phyloP scores from a whole-genome alignment of 2,797 vertebrate species.

The Tauraco hartlaubi region DNA sequence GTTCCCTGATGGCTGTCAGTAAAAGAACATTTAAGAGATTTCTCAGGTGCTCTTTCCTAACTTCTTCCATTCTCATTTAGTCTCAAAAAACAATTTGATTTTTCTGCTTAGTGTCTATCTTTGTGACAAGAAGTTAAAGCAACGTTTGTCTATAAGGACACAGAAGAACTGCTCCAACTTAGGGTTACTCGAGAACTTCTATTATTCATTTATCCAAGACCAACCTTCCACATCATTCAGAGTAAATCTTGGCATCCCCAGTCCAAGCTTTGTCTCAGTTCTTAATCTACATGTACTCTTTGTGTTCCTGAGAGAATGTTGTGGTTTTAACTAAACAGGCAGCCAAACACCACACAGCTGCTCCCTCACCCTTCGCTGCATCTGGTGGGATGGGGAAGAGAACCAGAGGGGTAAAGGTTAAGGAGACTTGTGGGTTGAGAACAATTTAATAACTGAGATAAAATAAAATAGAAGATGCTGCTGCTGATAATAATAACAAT shows the following conservation, averaged over 20 bases:
- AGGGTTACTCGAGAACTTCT: neutral
- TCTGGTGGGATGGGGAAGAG: no score
- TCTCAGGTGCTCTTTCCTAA: neutral
- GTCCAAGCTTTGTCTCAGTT: neutral
- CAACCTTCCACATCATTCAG: neutral
- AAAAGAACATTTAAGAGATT: neutral
- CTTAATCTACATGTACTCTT: rapidly evolving
- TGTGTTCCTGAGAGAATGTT: neutral
- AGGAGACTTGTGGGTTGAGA: no score
- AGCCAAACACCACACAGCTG: no score
- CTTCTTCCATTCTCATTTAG: neutral
- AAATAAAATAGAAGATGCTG: no score
- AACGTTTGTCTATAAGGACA: neutral
- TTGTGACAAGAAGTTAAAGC: neutral
- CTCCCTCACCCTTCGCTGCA: no score
- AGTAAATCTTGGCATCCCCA: neutral
- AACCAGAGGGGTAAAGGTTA: no score
- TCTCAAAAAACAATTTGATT: neutral
- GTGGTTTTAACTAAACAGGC: no score
- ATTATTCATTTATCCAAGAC: neutral
- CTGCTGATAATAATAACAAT: no score
- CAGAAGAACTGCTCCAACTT: neutral
- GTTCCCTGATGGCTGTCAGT: neutral
- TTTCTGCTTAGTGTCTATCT: neutral
- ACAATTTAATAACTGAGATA: no score